Conservation (phyloP, 1,140 invertebrate genomes). For the Musca vetustissima region DNA sequence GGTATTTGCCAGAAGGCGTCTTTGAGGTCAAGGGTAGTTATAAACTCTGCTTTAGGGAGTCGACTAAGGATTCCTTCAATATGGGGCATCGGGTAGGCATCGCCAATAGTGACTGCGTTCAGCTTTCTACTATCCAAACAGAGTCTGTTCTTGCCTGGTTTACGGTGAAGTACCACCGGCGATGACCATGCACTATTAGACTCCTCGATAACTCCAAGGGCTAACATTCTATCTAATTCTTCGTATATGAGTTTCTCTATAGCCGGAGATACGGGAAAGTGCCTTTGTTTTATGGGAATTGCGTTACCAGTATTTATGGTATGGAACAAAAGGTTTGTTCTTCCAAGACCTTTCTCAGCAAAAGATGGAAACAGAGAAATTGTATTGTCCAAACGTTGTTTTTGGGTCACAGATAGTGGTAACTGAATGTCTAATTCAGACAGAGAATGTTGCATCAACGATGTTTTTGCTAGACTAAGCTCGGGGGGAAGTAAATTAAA, state of each 20-base stretch:
- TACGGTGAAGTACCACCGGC: neutral
- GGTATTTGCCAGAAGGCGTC: constrained; percentile 27
- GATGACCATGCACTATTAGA: neutral
- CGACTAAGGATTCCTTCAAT: constrained; percentile 24
- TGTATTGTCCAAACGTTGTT: too few species aligned
- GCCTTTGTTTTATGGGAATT: too few species aligned
- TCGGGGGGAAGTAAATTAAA: neutral
- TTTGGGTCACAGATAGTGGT: too few species aligned
- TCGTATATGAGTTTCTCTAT: neutral
- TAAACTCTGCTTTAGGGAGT: constrained; percentile 25
- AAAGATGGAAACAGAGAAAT: too few species aligned
- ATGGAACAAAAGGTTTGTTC: too few species aligned
- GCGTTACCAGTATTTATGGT: too few species aligned
- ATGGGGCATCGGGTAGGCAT: neutral
- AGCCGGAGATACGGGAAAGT: too few species aligned
- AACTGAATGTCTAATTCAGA: too few species aligned
- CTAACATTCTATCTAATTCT: neutral
- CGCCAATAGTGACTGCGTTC: neutral
- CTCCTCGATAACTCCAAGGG: neutral
- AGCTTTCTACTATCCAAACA: neutral
- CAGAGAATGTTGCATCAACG: too few species aligned
- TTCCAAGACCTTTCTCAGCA: too few species aligned
- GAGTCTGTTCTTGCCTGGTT: neutral
- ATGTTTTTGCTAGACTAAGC: too few species aligned
- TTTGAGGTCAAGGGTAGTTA: constrained; percentile 14